Evolutionary conservation across 1,140 invertebrate species (phyloP), one percentile per base, ranked within the genome.

Genomic region (Hestina assimilis): DNA sequence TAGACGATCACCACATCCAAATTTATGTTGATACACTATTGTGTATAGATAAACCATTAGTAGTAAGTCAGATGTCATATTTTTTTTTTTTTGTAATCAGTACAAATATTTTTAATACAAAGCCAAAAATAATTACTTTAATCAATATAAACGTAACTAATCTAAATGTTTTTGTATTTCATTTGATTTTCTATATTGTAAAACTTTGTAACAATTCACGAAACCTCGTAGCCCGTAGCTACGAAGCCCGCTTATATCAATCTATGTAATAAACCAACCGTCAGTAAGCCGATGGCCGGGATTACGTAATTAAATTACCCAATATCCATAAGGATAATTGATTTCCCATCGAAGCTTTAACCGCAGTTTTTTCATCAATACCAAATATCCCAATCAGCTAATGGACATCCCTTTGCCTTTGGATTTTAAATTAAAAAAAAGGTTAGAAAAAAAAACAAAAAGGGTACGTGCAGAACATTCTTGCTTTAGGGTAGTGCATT

Each of bases 401-500:
- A 83, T 83, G 79, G 79, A 78, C 60, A 55, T 67, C 59, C 67
- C 77, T 76, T 78, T 78, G 71, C 67, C 76, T 79, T 68, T 62
- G 72, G 69, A 75, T 65, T 71, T 66, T 55, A 69, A 62, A 69
- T 66, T 58, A 72, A 79, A 77, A 74, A 73, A 80, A 77, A 75
- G 62, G 43, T 63, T 60, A 42, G 66, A 14, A 66, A 71, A 72
- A 67, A 75, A 71, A 66, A 59, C 63, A 59, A 70, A 64, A 66
- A 66, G 59, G 65, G 63, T 68, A 74, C 81, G 83, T 84, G 81
- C 80, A 87, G 57, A 46, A 83, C 81, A 87, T 81, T 82, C 83
- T 77, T 79, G 75, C 75, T 73, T 67, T 70, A 66, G 72, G 74
- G 72, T 54, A 80, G 83, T 87, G 83, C 83, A 87, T 85, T 85